Base-by-base conservation (phyloP, 2,888 invertebrate genomes). In the Dynastes grantii region DNA sequence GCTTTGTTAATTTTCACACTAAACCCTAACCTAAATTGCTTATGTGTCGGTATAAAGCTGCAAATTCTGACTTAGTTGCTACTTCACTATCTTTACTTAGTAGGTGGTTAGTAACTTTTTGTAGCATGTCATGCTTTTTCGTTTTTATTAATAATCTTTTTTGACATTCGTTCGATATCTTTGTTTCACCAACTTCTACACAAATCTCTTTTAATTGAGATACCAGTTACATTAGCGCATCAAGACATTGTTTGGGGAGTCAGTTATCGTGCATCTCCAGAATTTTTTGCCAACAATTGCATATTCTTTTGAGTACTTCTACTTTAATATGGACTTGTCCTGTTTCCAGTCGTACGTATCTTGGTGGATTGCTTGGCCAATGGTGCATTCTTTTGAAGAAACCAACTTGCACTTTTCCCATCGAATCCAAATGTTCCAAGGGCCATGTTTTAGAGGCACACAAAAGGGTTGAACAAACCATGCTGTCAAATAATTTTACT, bases 381-480 rank as follows among this genome's bases (percentile, higher is more conserved):
- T 63, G 63, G 29, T 29, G 29, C 9, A 63, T 9, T 29, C 63
- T 63, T 32, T 63, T 63, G 9, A 63, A 27, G 32, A 63, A 63
- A 63, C 13, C 63, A 29, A 29, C 29, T 63, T 32, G 63, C 29
- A 63, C 29, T 63, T 32, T 63, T 63, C 63, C 63, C 29, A 63
- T 29, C 2, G 63, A 32, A 32, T 63, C 32, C 63, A 63, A 11
- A 63, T 63, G 13, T 11, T 63, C 11, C 32, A 63, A 13, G 63
- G 63, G 1, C 63, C 32, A 64, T 22, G 22, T 27, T 64, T 64
- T 2, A 29, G 32, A 29, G n/a, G 37, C 63, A 37, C 22, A 22
- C 22, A 22, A 22, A 22, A 22, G 22, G 22, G 22, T 22, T 64
- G 32, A 64, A n/a, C 63, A 32, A 64, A 1, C 32, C 63, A 32